Evolutionary conservation across 2,888 invertebrate genomes (phyloP).

Genomic region (Dermolepida albohirtum): DNA sequence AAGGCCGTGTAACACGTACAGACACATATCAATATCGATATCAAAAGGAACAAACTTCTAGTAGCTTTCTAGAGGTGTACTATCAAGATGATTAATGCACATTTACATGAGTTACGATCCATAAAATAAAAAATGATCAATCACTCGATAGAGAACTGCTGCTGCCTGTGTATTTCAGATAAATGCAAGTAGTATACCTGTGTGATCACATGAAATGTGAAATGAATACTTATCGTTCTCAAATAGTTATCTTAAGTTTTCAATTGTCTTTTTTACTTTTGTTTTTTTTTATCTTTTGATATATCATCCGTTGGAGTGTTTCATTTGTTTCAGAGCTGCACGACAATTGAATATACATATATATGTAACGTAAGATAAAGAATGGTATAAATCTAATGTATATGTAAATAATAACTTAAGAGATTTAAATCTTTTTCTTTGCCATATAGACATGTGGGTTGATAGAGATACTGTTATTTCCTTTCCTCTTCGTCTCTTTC

Average conservation of each 20-base stretch:
- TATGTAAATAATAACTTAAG: constrained; percentile 40
- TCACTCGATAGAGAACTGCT: constrained; percentile 15
- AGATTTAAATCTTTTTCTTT: constrained; percentile 30
- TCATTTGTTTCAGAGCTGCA: constrained; percentile 23
- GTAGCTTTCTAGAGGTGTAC: constrained; percentile 34
- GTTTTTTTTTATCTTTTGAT: constrained; percentile 27
- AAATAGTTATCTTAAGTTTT: constrained; percentile 23
- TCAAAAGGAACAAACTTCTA: constrained; percentile 21
- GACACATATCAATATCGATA: constrained; percentile 33
- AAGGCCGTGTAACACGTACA: constrained; percentile 18
- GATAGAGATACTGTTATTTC: constrained; percentile 24
- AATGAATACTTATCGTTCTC: constrained; percentile 24
- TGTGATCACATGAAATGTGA: constrained; percentile 5
- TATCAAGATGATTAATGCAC: constrained; percentile 35
- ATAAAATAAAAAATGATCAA: constrained; percentile 38
- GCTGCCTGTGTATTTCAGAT: background rate
- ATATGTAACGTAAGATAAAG: constrained; percentile 9
- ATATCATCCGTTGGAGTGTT: constrained; percentile 5
- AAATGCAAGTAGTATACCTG: constrained; percentile 18
- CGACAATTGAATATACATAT: constrained; percentile 20
- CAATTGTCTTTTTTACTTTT: constrained; percentile 14
- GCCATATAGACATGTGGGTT: constrained; percentile 33
- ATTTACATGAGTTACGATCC: constrained; percentile 37
- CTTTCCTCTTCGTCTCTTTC: constrained; percentile 31
- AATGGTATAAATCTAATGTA: constrained; percentile 32